Base-by-base conservation (phyloP, 1,140 invertebrate genomes). In the Papilio machaon region DNA sequence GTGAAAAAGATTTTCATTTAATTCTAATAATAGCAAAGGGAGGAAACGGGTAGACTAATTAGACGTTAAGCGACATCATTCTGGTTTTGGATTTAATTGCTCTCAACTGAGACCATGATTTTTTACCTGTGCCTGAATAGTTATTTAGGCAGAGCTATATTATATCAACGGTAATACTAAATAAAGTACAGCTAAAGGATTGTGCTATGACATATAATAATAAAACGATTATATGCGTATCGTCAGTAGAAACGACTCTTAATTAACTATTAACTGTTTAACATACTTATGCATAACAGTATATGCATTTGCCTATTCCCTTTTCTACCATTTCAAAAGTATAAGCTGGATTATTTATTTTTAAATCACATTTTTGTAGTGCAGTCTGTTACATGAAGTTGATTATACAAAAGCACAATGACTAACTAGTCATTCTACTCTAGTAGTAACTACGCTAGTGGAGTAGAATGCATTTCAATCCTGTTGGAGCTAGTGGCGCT, bases 381-480 rank as follows among this genome's bases (percentile, higher is more conserved):
- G 30, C 64, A 8, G 38, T 79, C 38, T 2, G 54, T 54, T 78
- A 17, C 54, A 17, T 64, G 77, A 0, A 23, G 77, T 64, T 67
- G 54, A 64, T 78, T 79, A 47, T 64, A n/a, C 30, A 79, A 46
- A 23, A 60, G 43, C 38, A 79, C 77, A 79, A 79, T 79, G 77
- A 58, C 17, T 60, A n/a, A n/a, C n/a, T n/a, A n/a, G n/a, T n/a
- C n/a, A n/a, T n/a, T n/a, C n/a, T n/a, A n/a, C n/a, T n/a, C n/a
- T n/a, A n/a, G n/a, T n/a, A 79, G 77, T 67, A n/a, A n/a, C n/a
- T 79, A 79, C n/a, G 43, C 58, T 79, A 23, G 38, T 64, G n/a
- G 54, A 79, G 77, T 79, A 70, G 11, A 70, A 35, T 23, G 64
- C 13, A 70, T 70, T 70, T 70, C 30, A 70, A 70, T 35, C 64